These are phyloP conservation scores for Pemphigus obesinymphae DNA, from an alignment of 1,140 invertebrate genomes.

Conservation along the genomic window DNA sequence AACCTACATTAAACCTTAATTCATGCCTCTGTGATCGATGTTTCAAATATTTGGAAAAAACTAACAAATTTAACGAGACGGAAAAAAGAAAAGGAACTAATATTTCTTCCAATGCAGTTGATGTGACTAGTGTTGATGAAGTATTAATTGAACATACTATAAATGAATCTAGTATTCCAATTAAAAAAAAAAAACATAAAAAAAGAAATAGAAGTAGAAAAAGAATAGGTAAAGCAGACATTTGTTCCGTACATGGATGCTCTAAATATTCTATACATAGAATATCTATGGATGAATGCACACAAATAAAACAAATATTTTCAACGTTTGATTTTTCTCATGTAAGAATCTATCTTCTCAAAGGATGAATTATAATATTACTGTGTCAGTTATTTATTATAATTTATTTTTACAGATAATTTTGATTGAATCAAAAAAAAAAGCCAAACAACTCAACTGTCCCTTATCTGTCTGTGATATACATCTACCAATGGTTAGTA, in stretches of 20 bases:
- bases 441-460: too few species aligned
- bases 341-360: neutral
- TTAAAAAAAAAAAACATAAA: neutral
- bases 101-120: neutral
- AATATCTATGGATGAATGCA: neutral
- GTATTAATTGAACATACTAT: neutral
- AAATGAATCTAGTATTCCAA: neutral
- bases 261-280: neutral
- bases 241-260: neutral
- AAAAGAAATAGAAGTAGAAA: neutral
- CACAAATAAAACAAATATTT: neutral
- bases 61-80: neutral
- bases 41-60: neutral
- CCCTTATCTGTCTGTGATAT: neutral
- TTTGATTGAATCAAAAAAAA: neutral
- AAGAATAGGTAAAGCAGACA: neutral
- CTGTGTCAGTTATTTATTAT: neutral
- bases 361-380: neutral
- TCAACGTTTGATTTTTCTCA: neutral
- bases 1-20: neutral
- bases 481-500: neutral
- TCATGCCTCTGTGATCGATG: constrained; percentile 16
- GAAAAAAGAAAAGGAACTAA: neutral
- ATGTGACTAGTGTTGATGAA: neutral
- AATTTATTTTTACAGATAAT: constrained; percentile 9